These are phyloP conservation scores for Wiebesia pumilae DNA, from an alignment of 1,140 invertebrate genomes.

Conservation along the genomic window DNA sequence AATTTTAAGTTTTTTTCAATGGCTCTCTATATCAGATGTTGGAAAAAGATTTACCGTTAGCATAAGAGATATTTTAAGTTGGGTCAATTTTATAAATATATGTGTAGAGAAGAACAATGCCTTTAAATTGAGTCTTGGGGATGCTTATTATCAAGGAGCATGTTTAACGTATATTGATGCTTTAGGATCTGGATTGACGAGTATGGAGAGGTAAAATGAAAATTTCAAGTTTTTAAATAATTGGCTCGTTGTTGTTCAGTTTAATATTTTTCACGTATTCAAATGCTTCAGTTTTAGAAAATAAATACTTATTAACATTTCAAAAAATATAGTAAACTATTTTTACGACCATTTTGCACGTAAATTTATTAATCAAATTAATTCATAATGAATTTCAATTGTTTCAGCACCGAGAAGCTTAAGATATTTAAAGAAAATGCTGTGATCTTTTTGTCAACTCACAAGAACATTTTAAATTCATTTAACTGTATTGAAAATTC, in stretches of 20 bases:
- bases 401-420: conserved; percentile 71
- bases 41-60: conserved; percentile 89
- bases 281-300: too few species aligned
- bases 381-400: conserved; percentile 42
- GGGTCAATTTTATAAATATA: conserved; percentile 93
- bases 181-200: conserved; percentile 84
- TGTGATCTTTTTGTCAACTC: conserved; percentile 74
- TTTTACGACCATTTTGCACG: neutral
- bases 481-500: conserved; percentile 34
- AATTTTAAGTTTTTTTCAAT: conserved; percentile 88
- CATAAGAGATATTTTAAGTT: conserved; percentile 93
- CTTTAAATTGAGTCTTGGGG: conserved; percentile 73
- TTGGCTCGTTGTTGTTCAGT: too few species aligned
- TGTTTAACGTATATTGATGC: conserved; percentile 94
- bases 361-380: conserved; percentile 4
- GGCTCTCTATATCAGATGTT: conserved; percentile 84
- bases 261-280: too few species aligned
- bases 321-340: too few species aligned
- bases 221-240: too few species aligned
- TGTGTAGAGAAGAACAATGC: conserved; percentile 71
- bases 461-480: conserved; percentile 66
- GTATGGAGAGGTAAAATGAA: conserved; percentile 75
- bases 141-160: conserved; percentile 91
- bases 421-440: conserved; percentile 74
- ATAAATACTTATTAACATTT: too few species aligned